Evolutionary conservation across 37 sponge, comb jelly and placozoan species (phyloP), one percentile per base, ranked within the genome.

Genomic region (Ephydatia muelleri): DNA sequence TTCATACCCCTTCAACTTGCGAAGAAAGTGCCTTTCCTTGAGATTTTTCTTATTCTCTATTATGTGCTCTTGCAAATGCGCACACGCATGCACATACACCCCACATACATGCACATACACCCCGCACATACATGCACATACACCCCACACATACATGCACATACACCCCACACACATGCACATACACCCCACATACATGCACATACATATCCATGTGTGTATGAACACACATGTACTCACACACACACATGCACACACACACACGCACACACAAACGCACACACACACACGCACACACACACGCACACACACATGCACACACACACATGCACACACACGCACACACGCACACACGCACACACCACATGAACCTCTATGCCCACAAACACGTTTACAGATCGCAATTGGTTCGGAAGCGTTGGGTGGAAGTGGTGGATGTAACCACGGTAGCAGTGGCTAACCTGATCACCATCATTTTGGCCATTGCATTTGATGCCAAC

Each of bases 371-470:
- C 29, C 0, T 16, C 8, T 11, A 32, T 11, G 28, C 33, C 8
- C 72, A 5, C 34, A 32, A 1, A 70, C 26, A 30, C 73, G n/a
- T n/a, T n/a, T 79, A 29, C 65, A 28, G 27, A 43, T 43, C 47
- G 4, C 47, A 43, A 43, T 8, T 43, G 4, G 47, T 43, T 43
- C 8, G 4, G 47, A 43, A 43, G 8, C 72, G 84, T 3, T 89
- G 90, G 90, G 84, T 83, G 76, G 90, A 89, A 72, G 74, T 89
- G 48, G 23, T 84, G 19, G 90, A 89, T 80, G 74, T 84, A 26
- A 69, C 66, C 32, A 49, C 84, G 27, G 48, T 89, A 11, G 35
- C 64, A 8, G 30, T 84, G 28, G 72, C 85, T 26, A 70, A 68
- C 9, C 3, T 84, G 49, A 26, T 84, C 67, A 84, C 90, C 3